Conservation (phyloP, 2,888 invertebrate genomes). For the Helleia helle region DNA sequence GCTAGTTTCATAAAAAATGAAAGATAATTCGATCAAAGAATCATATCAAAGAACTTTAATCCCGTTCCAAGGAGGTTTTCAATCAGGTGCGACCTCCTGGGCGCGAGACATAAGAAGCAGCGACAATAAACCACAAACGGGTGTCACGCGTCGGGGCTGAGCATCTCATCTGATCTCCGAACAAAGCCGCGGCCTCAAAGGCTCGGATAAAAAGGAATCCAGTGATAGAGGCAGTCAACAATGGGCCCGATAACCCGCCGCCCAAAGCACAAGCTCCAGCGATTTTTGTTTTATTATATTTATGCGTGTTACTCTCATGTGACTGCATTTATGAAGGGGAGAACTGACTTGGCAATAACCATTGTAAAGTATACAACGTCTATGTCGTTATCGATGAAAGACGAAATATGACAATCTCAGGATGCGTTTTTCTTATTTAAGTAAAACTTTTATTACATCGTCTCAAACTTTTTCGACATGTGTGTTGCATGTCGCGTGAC, state of each 20-base stretch:
- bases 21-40: no score
- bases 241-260: constrained; percentile 53
- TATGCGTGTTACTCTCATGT: no score
- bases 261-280: constrained; percentile 23
- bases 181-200: constrained; percentile 66
- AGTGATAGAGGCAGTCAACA: constrained; percentile 72
- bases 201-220: constrained; percentile 68
- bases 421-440: no score
- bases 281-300: constrained; percentile 2
- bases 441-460: no score
- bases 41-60: constrained; percentile 12
- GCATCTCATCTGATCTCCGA: constrained; percentile 67
- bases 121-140: constrained; percentile 38
- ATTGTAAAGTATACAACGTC: no score
- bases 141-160: constrained; percentile 52
- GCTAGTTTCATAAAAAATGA: no score
- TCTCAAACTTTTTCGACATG: no score
- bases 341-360: no score
- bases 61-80: constrained; percentile 13
- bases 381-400: no score
- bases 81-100: constrained; percentile 25
- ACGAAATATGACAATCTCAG: no score
- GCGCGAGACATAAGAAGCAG: constrained; percentile 26
- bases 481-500: no score
- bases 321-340: no score